These are phyloP conservation scores for Amphipyra tragopoginis DNA, from an alignment of 2,888 invertebrate genomes.

Conservation along the genomic window DNA sequence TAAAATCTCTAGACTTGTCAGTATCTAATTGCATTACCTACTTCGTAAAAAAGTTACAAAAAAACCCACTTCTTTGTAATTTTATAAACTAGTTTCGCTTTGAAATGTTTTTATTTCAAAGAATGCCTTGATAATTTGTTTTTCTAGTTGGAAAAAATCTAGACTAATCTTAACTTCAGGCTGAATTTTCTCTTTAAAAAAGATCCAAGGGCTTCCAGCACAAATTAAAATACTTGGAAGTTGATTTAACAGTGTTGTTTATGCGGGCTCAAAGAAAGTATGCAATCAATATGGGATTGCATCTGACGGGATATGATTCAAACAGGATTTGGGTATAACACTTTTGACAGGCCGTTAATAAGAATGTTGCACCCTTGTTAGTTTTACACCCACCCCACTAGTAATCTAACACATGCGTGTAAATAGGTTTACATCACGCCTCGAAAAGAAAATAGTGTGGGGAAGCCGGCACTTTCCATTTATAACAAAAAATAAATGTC, in stretches of 20 bases:
- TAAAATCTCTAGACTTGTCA: no score
- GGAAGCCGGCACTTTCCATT: constrained; percentile 39
- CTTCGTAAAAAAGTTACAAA: no score
- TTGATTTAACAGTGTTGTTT: no score
- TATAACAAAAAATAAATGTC: constrained; percentile 31
- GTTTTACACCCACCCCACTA: constrained; percentile 80
- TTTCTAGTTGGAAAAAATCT: no score
- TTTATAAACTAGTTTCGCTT: neutral
- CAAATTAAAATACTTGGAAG: no score
- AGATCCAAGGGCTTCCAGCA: no score
- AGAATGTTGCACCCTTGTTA: constrained; percentile 84
- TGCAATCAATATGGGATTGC: constrained; percentile 66
- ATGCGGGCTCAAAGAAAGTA: constrained; percentile 49
- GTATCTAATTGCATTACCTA: no score
- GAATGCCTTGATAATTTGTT: no score
- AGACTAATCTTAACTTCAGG: no score
- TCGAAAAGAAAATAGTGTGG: constrained; percentile 50
- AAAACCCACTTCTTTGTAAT: neutral
- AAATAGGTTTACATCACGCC: constrained; percentile 69
- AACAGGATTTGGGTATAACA: constrained; percentile 78
- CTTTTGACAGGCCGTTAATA: constrained; percentile 86
- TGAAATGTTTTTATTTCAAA: neutral
- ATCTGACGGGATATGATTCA: constrained; percentile 74
- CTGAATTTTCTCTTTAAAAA: no score
- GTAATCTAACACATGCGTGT: constrained; percentile 75